Conservation (phyloP, 2,888 invertebrate genomes). For the Oscheius sp. region DNA sequence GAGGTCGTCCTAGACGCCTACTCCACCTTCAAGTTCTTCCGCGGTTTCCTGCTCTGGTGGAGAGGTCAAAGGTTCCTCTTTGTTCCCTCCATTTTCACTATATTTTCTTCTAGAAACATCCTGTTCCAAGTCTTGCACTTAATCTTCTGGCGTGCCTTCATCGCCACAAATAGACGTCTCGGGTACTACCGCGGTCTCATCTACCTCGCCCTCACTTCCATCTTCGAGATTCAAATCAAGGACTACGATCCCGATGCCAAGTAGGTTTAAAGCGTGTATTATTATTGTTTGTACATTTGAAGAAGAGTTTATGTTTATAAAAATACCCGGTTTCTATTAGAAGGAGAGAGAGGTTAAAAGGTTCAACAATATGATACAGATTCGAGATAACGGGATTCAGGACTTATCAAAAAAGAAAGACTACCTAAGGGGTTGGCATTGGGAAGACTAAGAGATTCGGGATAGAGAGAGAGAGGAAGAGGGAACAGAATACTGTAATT, state of each 20-base stretch:
- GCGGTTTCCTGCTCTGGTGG: slow-evolving; percentile 38
- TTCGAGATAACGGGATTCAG: too few species aligned
- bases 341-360: too few species aligned
- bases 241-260: slow-evolving; percentile 35
- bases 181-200: slow-evolving; percentile 43
- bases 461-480: too few species aligned
- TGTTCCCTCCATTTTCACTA: background rate
- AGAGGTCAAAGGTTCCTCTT: slow-evolving; percentile 40
- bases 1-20: slow-evolving; percentile 48
- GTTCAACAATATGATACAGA: too few species aligned
- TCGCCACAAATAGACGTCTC: slow-evolving; percentile 42
- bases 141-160: slow-evolving; percentile 46
- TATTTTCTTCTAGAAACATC: slow-evolving; percentile 30
- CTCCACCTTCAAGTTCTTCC: slow-evolving; percentile 47
- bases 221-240: slow-evolving; percentile 44
- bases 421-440: too few species aligned
- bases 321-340: too few species aligned
- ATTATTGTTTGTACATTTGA: background rate
- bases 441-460: too few species aligned
- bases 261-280: background rate
- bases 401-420: too few species aligned
- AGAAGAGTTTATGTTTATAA: background rate
- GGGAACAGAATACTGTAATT: too few species aligned
- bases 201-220: slow-evolving; percentile 29
- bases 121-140: slow-evolving; percentile 41